Evolutionary conservation across 2,113 vertebrate genomes (phyloP).

Genomic region (Anser brachyrhynchus): DNA sequence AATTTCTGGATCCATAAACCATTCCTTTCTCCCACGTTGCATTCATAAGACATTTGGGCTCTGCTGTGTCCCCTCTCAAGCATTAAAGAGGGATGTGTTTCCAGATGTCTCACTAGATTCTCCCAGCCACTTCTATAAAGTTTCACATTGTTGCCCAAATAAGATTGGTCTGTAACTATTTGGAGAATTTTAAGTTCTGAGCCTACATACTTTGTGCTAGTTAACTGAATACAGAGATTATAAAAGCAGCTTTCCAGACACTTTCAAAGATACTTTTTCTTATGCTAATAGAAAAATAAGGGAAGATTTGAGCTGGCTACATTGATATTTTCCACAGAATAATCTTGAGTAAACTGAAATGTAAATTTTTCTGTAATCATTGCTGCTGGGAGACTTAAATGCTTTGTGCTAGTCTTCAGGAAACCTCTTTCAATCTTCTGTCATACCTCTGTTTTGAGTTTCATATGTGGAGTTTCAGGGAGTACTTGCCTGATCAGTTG

Average conservation of each 20-base stretch:
- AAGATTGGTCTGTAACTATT: neutral
- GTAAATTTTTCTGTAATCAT: neutral
- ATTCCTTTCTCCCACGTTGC: neutral
- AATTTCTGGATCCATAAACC: neutral
- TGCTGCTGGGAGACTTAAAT: neutral
- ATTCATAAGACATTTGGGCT: neutral
- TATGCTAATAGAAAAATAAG: constrained; percentile 20
- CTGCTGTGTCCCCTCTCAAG: neutral
- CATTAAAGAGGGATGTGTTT: neutral
- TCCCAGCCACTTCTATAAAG: neutral
- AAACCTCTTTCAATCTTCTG: neutral
- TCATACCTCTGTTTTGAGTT: neutral
- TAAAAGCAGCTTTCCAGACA: constrained; percentile 6
- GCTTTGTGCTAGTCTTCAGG: neutral
- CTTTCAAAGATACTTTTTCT: constrained; percentile 3
- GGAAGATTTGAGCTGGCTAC: neutral
- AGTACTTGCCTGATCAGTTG: neutral
- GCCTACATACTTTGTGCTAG: neutral
- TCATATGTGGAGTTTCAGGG: neutral
- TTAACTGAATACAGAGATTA: constrained; percentile 44
- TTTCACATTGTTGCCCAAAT: neutral
- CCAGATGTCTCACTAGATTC: neutral
- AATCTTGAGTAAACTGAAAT: constrained; percentile 26
- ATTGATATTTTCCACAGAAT: constrained; percentile 13
- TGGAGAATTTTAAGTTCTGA: neutral